A percentile compares a stretch with the other conserved stretches of the same genome.
phyloP scores from a whole-genome alignment of 2,797 vertebrate species.

The Manis pentadactyla region DNA sequence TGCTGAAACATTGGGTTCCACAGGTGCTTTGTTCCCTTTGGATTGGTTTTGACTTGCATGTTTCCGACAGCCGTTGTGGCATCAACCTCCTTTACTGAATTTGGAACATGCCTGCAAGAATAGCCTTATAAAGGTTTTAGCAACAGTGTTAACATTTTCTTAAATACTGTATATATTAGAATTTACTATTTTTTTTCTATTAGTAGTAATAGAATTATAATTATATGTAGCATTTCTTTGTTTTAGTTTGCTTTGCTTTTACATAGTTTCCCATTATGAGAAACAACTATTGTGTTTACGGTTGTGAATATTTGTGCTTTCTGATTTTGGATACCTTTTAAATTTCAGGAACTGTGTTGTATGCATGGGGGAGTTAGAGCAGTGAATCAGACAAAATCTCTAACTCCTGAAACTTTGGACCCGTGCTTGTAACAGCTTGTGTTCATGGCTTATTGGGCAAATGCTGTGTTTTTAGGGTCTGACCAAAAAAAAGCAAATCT shows the following conservation, averaged over 20 bases:
- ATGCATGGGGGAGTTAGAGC: neutral
- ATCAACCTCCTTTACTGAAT: constrained; percentile 88
- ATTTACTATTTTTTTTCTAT: constrained; percentile 61
- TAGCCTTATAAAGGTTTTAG: constrained; percentile 67
- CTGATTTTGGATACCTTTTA: neutral
- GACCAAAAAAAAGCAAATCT: neutral
- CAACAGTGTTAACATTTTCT: constrained; percentile 68
- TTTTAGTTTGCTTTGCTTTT: neutral
- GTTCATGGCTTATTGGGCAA: neutral
- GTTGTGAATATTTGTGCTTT: constrained; percentile 33
- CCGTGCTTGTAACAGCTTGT: neutral
- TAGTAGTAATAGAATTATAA: neutral
- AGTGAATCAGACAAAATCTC: neutral
- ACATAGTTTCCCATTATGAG: neutral
- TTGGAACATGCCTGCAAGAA: constrained; percentile 88
- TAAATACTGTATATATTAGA: constrained; percentile 53
- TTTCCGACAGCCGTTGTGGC: constrained; percentile 89
- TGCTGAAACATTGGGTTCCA: constrained; percentile 84
- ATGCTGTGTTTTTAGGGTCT: neutral
- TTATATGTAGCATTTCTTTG: neutral
- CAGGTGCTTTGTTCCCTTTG: constrained; percentile 88
- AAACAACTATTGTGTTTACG: constrained; percentile 58
- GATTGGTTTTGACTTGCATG: constrained; percentile 91
- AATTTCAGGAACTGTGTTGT: neutral
- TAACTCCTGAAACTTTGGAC: neutral